These are phyloP conservation scores for Xiphophorus couchianus DNA, from an alignment of 2,113 vertebrate genomes.

Conservation along the genomic window DNA sequence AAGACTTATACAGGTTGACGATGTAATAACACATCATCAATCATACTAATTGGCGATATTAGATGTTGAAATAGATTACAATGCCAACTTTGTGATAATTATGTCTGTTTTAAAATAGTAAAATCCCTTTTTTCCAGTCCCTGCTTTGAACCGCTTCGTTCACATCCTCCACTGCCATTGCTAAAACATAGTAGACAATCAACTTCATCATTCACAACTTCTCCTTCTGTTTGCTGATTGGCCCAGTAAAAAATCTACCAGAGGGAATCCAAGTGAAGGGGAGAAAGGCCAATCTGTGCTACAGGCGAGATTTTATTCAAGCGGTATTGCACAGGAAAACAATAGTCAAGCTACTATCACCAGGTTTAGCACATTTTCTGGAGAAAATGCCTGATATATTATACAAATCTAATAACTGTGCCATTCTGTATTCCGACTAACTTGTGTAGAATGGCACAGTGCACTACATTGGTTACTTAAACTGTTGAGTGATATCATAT, in stretches of 20 bases:
- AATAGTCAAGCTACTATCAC: too few species aligned
- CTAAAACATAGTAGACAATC: too few species aligned
- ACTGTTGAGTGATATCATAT: conserved; percentile 25
- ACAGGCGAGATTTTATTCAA: too few species aligned
- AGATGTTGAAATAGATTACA: neutral
- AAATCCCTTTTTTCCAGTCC: neutral
- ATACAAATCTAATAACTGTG: neutral
- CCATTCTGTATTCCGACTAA: neutral
- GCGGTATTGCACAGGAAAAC: too few species aligned
- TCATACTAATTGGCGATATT: neutral
- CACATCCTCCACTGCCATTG: too few species aligned
- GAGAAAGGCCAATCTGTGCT: too few species aligned
- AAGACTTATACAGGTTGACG: too few species aligned
- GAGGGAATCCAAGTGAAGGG: too few species aligned
- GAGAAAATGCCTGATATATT: neutral
- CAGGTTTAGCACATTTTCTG: too few species aligned
- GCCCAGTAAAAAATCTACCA: too few species aligned
- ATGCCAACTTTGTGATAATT: neutral
- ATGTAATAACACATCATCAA: neutral
- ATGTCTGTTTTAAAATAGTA: neutral
- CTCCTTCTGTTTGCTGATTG: too few species aligned
- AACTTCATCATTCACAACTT: too few species aligned
- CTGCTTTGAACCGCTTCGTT: neutral
- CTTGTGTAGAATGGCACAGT: neutral
- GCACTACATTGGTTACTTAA: neutral